Evolutionary conservation across 2,888 invertebrate genomes (phyloP).

Genomic region (Stenichneumon culpator): DNA sequence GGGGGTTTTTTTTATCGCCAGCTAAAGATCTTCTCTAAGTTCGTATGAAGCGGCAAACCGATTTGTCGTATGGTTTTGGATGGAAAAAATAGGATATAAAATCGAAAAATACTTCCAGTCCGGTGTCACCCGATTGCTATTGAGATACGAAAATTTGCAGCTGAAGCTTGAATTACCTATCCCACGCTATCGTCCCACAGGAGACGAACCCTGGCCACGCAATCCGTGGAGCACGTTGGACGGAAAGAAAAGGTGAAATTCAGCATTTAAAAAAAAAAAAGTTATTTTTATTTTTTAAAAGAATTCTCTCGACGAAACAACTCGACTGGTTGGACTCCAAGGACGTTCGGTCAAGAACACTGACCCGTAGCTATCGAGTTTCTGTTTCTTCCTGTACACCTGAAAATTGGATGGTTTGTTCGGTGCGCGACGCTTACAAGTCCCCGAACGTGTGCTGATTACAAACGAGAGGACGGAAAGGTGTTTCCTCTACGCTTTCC

Average conservation of each 20-base stretch:
- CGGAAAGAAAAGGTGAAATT: slow-evolving; percentile 7
- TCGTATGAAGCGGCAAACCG: background rate
- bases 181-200: background rate
- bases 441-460: slow-evolving; percentile 79
- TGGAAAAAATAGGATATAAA: background rate
- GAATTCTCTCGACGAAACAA: slow-evolving; percentile 21
- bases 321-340: background rate
- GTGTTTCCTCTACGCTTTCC: slow-evolving; percentile 31
- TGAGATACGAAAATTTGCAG: background rate
- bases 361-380: slow-evolving; percentile 37
- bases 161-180: background rate
- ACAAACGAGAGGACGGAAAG: slow-evolving; percentile 62
- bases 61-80: background rate
- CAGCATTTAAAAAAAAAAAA: too few relatives aligned
- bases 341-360: slow-evolving; percentile 31
- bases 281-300: background rate
- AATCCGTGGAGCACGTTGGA: background rate
- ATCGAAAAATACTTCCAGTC: background rate
- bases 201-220: background rate
- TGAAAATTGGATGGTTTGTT: slow-evolving; percentile 82
- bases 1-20: background rate
- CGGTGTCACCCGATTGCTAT: background rate
- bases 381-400: slow-evolving; percentile 61
- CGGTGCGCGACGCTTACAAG: slow-evolving; percentile 77
- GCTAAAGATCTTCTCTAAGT: background rate